Percentiles rank a stretch among this genome's conserved stretches.
phyloP scores from a whole-genome alignment of 2,113 vertebrate species.

The Felis chaus region DNA sequence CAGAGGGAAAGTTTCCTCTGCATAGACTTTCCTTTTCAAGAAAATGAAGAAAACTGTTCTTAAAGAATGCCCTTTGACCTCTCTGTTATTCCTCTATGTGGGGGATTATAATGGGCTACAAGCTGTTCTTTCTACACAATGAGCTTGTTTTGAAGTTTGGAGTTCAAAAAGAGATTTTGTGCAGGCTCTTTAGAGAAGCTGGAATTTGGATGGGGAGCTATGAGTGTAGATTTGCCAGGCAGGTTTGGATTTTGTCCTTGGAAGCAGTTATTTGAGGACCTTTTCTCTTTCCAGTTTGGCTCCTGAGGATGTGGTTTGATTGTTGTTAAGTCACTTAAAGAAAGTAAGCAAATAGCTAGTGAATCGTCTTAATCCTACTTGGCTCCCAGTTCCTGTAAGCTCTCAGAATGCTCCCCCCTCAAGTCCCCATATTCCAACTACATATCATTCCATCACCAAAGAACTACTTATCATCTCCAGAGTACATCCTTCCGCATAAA shows the following conservation, averaged over 20 bases:
- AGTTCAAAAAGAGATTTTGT: neutral
- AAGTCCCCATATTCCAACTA: neutral
- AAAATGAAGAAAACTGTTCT: conserved; percentile 51
- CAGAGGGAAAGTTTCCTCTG: conserved; percentile 2
- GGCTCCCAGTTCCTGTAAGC: neutral
- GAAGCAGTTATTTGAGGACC: neutral
- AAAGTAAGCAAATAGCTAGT: neutral
- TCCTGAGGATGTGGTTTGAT: neutral
- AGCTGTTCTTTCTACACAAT: conserved; percentile 47
- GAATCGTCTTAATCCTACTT: neutral
- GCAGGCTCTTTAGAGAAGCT: neutral
- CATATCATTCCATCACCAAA: neutral
- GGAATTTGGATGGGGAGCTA: too few species aligned
- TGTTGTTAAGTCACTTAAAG: neutral
- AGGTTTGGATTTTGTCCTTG: neutral
- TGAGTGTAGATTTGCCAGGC: neutral
- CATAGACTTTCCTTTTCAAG: neutral
- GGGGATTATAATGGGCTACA: neutral
- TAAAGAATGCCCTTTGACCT: conserved; percentile 57
- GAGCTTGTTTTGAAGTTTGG: conserved; percentile 26
- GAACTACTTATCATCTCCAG: neutral
- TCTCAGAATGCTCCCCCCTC: neutral
- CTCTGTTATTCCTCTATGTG: neutral
- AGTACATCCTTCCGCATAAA: neutral
- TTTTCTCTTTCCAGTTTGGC: neutral